Conservation (phyloP, 2,888 invertebrate species). For the Macrosoma leucophasiata region DNA sequence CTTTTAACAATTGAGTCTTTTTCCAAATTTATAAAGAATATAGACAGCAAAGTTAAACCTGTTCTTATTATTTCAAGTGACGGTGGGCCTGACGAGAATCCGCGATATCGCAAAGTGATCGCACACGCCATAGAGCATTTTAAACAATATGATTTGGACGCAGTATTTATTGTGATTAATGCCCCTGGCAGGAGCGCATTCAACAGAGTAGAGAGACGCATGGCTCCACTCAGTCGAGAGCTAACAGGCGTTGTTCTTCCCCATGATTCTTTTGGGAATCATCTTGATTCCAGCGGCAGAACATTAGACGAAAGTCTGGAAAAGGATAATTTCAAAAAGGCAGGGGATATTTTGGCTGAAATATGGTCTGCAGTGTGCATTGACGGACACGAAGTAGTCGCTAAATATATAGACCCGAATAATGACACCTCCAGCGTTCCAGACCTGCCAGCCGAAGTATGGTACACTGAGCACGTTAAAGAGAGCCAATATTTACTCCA, state of each 20-base stretch:
- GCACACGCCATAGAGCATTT: slow-evolving; percentile 20
- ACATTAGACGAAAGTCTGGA: slow-evolving; percentile 9
- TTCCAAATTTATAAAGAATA: too few species aligned
- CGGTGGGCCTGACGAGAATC: slow-evolving; percentile 14
- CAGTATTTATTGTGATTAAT: slow-evolving; percentile 16
- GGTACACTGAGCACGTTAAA: too few species aligned
- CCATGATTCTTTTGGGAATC: slow-evolving; percentile 10
- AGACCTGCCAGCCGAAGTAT: too few species aligned
- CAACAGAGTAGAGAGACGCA: slow-evolving; percentile 20
- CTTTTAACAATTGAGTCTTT: too few species aligned
- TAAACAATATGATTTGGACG: slow-evolving; percentile 26
- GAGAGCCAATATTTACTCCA: too few species aligned
- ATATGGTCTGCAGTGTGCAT: too few species aligned
- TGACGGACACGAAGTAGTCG: too few species aligned
- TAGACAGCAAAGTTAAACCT: too few species aligned
- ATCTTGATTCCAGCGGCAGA: slow-evolving; percentile 12
- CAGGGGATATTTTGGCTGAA: too few species aligned
- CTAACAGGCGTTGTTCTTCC: slow-evolving; percentile 9
- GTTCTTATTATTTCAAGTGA: too few species aligned
- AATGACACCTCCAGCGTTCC: too few species aligned
- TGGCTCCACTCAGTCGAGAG: slow-evolving; percentile 21
- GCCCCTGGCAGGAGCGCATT: slow-evolving; percentile 20
- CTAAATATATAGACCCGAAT: too few species aligned
- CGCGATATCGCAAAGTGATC: slow-evolving; percentile 15
- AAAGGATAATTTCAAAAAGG: slow-evolving; percentile 13